Percentiles rank a stretch among this genome's conserved stretches.
Conservation (phyloP, 2,113 vertebrate species). For the Heteronetta atricapilla region DNA sequence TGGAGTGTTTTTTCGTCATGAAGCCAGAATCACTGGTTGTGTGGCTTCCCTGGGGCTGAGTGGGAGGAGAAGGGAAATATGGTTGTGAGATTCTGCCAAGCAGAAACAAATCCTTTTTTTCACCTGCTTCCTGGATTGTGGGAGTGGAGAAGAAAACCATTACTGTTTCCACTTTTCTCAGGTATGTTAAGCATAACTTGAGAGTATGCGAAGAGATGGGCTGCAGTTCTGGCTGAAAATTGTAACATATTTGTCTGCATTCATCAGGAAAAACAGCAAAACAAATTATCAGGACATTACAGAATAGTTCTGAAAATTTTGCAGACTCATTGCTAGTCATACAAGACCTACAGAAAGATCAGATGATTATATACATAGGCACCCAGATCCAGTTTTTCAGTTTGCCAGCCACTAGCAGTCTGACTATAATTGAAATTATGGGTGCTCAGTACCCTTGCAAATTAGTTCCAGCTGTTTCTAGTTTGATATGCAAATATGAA, state of each 20-base stretch:
- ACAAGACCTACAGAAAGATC: neutral
- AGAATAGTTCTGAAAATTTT: neutral
- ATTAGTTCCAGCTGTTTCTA: conserved; percentile 21
- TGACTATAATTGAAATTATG: neutral
- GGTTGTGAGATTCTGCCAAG: neutral
- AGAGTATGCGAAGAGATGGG: neutral
- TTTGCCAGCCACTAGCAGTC: neutral
- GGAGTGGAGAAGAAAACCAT: neutral
- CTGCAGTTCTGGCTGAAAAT: neutral
- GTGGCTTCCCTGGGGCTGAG: neutral
- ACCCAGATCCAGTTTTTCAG: neutral
- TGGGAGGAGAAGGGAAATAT: neutral
- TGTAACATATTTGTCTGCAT: neutral
- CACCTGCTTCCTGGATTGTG: neutral
- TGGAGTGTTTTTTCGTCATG: neutral
- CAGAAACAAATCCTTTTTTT: neutral
- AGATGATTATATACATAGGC: neutral
- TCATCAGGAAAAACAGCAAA: neutral
- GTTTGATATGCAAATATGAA: conserved; percentile 24
- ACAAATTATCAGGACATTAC: neutral
- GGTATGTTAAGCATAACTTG: neutral
- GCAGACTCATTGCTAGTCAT: neutral
- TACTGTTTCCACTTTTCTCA: neutral
- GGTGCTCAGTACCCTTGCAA: neutral
- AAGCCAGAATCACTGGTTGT: neutral